These are phyloP conservation scores for Philhelius pedissequus DNA, from an alignment of 2,888 invertebrate species.

Conservation along the genomic window DNA sequence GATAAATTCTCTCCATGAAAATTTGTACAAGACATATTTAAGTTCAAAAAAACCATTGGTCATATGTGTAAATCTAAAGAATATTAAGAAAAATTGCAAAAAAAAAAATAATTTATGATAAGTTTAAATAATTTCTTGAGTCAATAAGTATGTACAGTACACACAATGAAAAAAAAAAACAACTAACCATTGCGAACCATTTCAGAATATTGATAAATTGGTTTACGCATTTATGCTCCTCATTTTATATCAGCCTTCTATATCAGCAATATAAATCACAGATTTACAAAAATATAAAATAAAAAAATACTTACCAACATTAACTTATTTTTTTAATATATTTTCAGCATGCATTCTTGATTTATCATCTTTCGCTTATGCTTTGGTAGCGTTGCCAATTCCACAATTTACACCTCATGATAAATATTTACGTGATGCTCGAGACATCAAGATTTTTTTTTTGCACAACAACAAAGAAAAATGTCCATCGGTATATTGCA, in stretches of 20 bases:
- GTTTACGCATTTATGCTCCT: not conserved
- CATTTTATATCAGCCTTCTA: not conserved
- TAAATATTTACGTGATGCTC: slow-evolving; percentile 10
- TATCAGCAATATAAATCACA: slow-evolving; percentile 17
- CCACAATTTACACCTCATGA: not conserved
- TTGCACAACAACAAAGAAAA: not conserved
- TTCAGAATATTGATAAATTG: not conserved
- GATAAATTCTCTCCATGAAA: no score
- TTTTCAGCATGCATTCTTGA: slow-evolving; percentile 29
- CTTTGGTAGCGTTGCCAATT: not conserved
- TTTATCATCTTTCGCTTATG: slow-evolving; percentile 32
- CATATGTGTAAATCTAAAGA: no score
- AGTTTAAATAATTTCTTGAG: no score
- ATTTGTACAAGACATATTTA: no score
- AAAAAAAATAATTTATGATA: no score
- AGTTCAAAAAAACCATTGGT: no score
- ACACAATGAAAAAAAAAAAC: not conserved
- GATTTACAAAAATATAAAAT: slow-evolving; percentile 49
- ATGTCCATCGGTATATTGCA: not conserved
- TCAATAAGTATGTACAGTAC: not conserved
- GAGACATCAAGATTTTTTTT: slow-evolving; percentile 12
- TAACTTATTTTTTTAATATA: slow-evolving; percentile 32
- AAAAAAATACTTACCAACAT: slow-evolving; percentile 18
- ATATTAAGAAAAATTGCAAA: no score
- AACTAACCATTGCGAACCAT: not conserved